Conservation (phyloP, 2,113 vertebrate genomes). For the Cinclus cinclus region DNA sequence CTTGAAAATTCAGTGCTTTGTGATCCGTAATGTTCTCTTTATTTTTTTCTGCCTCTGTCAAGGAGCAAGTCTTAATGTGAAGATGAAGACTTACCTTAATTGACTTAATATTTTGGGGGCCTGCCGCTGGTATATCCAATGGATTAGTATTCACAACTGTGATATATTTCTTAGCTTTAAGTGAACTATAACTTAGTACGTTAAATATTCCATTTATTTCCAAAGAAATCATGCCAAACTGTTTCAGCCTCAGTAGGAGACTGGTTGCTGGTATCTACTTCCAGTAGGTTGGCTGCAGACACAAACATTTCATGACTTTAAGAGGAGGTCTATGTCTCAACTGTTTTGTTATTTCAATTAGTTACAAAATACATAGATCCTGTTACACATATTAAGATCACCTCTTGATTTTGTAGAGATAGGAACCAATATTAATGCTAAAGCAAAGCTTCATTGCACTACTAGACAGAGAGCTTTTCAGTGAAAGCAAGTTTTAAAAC, state of each 20-base stretch:
- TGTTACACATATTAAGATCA: background rate
- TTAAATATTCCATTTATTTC: background rate
- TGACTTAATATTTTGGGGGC: background rate
- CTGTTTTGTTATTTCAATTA: background rate
- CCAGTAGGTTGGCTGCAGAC: background rate
- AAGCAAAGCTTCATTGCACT: background rate
- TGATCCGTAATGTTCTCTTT: conserved; percentile 65
- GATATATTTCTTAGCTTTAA: background rate
- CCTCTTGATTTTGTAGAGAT: background rate
- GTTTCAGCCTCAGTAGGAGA: background rate
- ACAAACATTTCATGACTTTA: background rate
- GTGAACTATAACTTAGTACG: background rate
- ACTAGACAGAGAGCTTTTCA: background rate
- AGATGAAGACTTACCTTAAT: background rate
- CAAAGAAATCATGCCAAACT: background rate
- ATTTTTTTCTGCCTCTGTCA: background rate
- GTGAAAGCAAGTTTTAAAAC: background rate
- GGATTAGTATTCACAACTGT: background rate
- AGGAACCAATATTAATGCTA: background rate
- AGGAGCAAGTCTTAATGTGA: conserved; percentile 23
- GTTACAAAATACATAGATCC: background rate
- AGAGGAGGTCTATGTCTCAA: background rate
- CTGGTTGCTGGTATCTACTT: background rate
- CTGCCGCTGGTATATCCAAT: background rate
- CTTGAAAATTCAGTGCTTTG: conserved; percentile 94